Percentiles rank a stretch among this genome's conserved stretches.
These are phyloP conservation scores for Aleadryas rufinucha DNA, from an alignment of 2,113 vertebrate species.

Conservation along the genomic window DNA sequence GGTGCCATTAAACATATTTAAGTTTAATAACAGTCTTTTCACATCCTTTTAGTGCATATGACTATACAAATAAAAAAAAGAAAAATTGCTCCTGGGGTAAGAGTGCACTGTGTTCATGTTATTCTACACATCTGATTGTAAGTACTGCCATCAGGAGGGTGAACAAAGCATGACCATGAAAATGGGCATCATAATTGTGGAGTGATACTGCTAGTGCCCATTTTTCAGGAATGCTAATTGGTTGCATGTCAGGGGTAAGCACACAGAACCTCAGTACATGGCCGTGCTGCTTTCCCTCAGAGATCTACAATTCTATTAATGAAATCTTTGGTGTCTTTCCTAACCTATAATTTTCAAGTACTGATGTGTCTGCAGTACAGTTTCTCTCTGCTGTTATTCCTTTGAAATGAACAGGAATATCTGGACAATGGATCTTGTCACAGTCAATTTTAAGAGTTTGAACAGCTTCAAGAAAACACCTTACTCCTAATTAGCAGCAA, in stretches of 20 bases:
- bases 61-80: not conserved
- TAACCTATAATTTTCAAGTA: slow-evolving; percentile 1
- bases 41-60: not conserved
- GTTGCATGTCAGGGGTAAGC: not conserved
- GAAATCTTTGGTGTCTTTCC: not conserved
- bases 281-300: not conserved
- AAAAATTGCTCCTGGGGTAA: not conserved
- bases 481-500: slow-evolving; percentile 17
- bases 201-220: not conserved
- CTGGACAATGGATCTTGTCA: not conserved
- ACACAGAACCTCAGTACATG: not conserved
- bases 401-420: not conserved
- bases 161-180: not conserved
- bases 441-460: slow-evolving; percentile 8
- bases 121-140: not conserved
- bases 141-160: not conserved
- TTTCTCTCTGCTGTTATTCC: not conserved
- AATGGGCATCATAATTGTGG: not conserved
- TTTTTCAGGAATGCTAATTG: not conserved
- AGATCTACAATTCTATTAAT: not conserved
- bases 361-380: not conserved
- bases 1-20: slow-evolving; percentile 10
- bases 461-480: slow-evolving; percentile 27
- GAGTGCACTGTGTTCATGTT: not conserved
- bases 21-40: slow-evolving; percentile 46